Base-by-base conservation (phyloP, 2,797 vertebrate species). In the Enteromius afrohamiltoni region DNA sequence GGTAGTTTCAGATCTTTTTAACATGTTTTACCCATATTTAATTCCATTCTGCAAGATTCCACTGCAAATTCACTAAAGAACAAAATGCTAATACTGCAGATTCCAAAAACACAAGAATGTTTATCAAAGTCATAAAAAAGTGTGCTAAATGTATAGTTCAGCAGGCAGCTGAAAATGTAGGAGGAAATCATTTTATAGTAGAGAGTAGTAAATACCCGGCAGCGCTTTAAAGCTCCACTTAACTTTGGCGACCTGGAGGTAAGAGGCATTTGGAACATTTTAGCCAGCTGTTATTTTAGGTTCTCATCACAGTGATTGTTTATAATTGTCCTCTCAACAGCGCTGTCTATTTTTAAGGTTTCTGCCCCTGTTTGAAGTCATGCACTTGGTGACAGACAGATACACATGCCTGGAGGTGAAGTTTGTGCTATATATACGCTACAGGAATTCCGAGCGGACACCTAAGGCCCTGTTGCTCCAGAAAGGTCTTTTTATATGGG, bases 261-360 rank as follows among this genome's bases (percentile, higher is more conserved):
- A 51, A 68, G 53, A 78, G 87, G 77, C 80, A 87, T 86, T 83
- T 76, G 74, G 73, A 89, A 85, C 55, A 84, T 85, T 85, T 86
- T 71, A 77, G 69, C 31, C 69, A 8, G 53, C 74, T 85, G 79
- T 88, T 87, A 87, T 84, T 88, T 85, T 77, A 78, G 79, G 49
- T 70, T 84, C 75, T 83, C 51, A 86, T 87, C 80, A 87, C 58
- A 26, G 42, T 62, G 45, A 85, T 86, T 86, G 88, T 90, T 87
- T 88, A 88, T 86, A 87, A 87, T 88, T 87, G 85, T 86, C 85
- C 83, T 82, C 80, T 77, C 74, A 34, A 83, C 67, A 58, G 70
- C 71, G 68, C 77, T 31, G 77, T 83, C 86, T 87, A 89, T 89
- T 88, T 88, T 87, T 83, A 82, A 85, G 78, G 42, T 70, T 86